phyloP scores from a whole-genome alignment of 2,113 vertebrate genomes.

The Odontesthes bonariensis region DNA sequence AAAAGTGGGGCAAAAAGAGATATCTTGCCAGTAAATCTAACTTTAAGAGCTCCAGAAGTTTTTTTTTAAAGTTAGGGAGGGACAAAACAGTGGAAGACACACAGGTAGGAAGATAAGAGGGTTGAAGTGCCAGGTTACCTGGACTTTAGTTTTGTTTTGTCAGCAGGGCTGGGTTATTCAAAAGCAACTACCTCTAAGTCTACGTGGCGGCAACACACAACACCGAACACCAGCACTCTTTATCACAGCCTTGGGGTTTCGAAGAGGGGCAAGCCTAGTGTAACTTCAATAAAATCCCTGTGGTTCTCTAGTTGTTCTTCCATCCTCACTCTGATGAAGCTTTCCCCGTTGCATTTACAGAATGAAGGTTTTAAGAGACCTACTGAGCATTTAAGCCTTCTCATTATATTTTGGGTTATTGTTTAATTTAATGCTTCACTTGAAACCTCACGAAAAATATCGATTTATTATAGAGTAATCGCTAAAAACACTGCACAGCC shows the following conservation, averaged over 20 bases:
- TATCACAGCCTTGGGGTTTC: slow-evolving; percentile 9
- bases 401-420: too few relatives aligned
- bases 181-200: slow-evolving; percentile 38
- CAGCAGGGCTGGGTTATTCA: slow-evolving; percentile 52
- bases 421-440: too few relatives aligned
- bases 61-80: slow-evolving; percentile 53
- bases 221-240: slow-evolving; percentile 6
- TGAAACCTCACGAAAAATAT: too few relatives aligned
- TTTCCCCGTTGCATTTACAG: too few relatives aligned
- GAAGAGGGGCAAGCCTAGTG: slow-evolving; percentile 25
- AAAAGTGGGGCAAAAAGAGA: background rate
- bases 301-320: too few relatives aligned
- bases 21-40: background rate
- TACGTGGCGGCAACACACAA: slow-evolving; percentile 4
- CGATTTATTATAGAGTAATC: too few relatives aligned
- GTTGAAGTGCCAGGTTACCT: slow-evolving; percentile 66
- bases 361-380: too few relatives aligned
- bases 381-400: too few relatives aligned
- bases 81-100: slow-evolving; percentile 7
- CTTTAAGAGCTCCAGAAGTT: background rate
- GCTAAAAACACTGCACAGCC: too few relatives aligned
- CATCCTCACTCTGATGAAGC: too few relatives aligned
- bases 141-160: slow-evolving; percentile 62
- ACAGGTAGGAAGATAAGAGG: slow-evolving; percentile 56
- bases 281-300: too few relatives aligned